phyloP scores from a whole-genome alignment of 2,797 vertebrate genomes.

The Vespertilio murinus region DNA sequence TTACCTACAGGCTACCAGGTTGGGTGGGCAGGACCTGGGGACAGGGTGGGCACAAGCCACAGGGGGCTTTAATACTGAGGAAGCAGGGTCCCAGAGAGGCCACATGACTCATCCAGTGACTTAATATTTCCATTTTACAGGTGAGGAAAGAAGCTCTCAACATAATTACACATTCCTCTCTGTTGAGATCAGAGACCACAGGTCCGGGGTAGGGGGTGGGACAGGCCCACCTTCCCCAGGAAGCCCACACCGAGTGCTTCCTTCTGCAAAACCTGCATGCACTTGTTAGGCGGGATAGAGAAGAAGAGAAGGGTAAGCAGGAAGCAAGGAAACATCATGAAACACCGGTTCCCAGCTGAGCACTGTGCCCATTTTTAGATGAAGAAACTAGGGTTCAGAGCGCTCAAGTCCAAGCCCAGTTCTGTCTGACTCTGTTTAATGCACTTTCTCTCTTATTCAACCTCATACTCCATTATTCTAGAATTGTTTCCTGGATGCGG shows the following conservation, averaged over 20 bases:
- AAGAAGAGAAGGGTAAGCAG: neutral
- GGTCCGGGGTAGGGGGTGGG: accelerated
- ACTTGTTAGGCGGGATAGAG: neutral
- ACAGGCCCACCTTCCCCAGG: neutral
- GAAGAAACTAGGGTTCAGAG: no score
- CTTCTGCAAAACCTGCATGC: neutral
- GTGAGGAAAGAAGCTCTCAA: neutral
- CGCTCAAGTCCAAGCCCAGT: neutral
- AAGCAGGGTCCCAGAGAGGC: neutral
- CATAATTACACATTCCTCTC: neutral
- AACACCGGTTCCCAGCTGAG: no score
- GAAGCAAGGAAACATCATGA: neutral
- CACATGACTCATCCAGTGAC: neutral
- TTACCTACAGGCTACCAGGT: neutral
- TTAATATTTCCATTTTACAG: neutral
- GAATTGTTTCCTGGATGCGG: neutral
- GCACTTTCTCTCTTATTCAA: neutral
- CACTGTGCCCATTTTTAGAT: no score
- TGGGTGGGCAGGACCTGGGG: neutral
- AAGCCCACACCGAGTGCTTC: neutral
- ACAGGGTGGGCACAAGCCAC: neutral
- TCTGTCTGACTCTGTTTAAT: neutral
- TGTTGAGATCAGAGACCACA: neutral
- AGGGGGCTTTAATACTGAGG: neutral
- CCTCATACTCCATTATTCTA: neutral